Percentiles rank a stretch among this genome's conserved stretches.
These are phyloP conservation scores for Cacatua alba DNA, from an alignment of 2,113 vertebrate species.

Conservation along the genomic window DNA sequence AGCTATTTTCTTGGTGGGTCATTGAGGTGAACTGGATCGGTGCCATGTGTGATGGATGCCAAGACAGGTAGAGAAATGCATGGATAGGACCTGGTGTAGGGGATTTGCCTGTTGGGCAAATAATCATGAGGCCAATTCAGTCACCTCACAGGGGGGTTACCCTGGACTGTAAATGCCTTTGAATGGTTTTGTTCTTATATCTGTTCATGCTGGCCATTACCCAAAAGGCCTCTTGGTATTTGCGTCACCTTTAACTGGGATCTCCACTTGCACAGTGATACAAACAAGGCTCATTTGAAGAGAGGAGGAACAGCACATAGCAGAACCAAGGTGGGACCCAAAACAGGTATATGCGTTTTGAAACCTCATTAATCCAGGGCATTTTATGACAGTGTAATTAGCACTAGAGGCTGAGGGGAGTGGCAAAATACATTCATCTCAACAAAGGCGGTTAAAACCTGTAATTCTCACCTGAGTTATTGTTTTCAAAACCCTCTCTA, in stretches of 20 bases:
- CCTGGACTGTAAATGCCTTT: neutral
- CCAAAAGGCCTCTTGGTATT: neutral
- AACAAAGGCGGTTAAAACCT: slow-evolving; percentile 8
- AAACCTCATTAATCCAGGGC: slow-evolving; percentile 35
- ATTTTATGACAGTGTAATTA: slow-evolving; percentile 46
- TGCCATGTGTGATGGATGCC: fast-evolving
- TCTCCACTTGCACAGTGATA: neutral
- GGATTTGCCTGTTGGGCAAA: neutral
- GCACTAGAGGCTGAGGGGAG: slow-evolving; percentile 29
- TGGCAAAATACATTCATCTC: slow-evolving; percentile 57
- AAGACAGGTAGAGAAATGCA: neutral
- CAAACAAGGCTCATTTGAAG: neutral
- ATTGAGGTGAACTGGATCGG: neutral
- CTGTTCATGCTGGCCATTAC: neutral
- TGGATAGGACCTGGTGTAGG: neutral
- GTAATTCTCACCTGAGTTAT: slow-evolving; percentile 45
- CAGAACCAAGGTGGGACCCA: neutral
- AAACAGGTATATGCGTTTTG: neutral
- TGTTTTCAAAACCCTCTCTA: slow-evolving; percentile 30
- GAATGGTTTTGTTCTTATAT: neutral
- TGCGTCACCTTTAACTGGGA: neutral
- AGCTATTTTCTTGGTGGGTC: neutral
- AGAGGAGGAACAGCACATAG: neutral
- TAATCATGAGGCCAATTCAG: neutral
- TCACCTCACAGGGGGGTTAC: neutral